Percentiles rank a stretch among this genome's conserved stretches.
phyloP scores from a whole-genome alignment of 2,888 invertebrate species.

The Argyra leucocephala region DNA sequence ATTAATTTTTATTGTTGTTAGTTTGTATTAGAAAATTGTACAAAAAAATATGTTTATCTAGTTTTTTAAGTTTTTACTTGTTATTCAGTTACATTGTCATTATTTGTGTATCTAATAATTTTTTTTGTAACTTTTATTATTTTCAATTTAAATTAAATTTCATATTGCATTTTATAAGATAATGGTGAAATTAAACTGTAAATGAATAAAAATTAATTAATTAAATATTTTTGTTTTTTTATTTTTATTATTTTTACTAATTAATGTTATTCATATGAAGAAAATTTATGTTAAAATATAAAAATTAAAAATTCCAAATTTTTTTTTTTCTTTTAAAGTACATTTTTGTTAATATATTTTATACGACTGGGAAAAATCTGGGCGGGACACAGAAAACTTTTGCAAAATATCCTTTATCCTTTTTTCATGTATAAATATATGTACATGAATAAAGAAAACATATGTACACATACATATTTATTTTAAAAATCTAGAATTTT shows the following conservation, averaged over 20 bases:
- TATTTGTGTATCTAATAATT: too few species aligned
- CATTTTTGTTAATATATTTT: background rate
- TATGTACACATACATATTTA: background rate
- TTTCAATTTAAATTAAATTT: background rate
- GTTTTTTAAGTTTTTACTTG: background rate
- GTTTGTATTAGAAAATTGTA: background rate
- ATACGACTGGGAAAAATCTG: constrained; percentile 25
- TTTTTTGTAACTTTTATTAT: constrained; percentile 9
- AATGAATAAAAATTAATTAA: background rate
- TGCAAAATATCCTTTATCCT: background rate
- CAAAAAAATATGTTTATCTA: constrained; percentile 1
- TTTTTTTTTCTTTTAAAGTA: background rate
- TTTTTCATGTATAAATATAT: background rate
- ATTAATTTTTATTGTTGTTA: too few species aligned
- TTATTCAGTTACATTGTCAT: background rate
- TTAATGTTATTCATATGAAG: too few species aligned
- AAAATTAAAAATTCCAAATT: background rate
- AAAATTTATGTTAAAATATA: background rate
- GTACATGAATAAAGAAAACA: background rate
- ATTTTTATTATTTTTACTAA: too few species aligned
- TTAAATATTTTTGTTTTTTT: too few species aligned
- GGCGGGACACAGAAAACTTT: constrained; percentile 30
- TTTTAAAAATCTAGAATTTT: background rate
- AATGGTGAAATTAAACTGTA: background rate
- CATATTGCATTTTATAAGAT: background rate